Evolutionary conservation across 2,797 vertebrate genomes (phyloP).

Genomic region (Bryconaethiops microstoma): DNA sequence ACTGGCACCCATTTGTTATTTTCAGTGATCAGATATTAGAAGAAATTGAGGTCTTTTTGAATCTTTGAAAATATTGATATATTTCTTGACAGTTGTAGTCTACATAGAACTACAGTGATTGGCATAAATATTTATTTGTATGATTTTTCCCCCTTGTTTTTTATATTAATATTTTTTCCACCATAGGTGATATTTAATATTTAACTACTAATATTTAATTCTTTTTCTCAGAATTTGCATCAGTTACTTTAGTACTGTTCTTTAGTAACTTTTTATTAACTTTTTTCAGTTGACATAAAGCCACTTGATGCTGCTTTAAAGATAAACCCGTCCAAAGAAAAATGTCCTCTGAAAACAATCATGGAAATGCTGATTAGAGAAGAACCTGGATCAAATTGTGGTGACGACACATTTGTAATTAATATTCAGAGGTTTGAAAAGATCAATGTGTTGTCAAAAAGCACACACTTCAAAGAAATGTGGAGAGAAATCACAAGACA

Average conservation of each 20-base stretch:
- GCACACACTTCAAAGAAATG: constrained; percentile 39
- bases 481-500: constrained; percentile 26
- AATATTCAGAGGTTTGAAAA: constrained; percentile 34
- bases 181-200: too few species aligned
- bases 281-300: constrained; percentile 40
- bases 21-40: too few species aligned
- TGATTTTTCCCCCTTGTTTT: too few species aligned
- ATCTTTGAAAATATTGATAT: background rate
- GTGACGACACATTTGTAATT: background rate
- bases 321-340: constrained; percentile 17
- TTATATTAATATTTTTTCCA: too few species aligned
- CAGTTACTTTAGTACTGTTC: too few species aligned
- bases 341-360: constrained; percentile 19
- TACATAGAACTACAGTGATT: too few species aligned
- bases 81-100: too few species aligned
- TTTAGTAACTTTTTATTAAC: too few species aligned
- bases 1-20: too few species aligned
- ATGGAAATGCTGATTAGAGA: constrained; percentile 14
- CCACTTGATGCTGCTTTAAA: constrained; percentile 6
- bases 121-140: too few species aligned
- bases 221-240: background rate
- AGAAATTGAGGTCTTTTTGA: background rate
- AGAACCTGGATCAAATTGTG: constrained; percentile 12
- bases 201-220: background rate
- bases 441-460: constrained; percentile 26